Conservation (phyloP, 2,888 invertebrate species). For the Anagyrus pseudococci region DNA sequence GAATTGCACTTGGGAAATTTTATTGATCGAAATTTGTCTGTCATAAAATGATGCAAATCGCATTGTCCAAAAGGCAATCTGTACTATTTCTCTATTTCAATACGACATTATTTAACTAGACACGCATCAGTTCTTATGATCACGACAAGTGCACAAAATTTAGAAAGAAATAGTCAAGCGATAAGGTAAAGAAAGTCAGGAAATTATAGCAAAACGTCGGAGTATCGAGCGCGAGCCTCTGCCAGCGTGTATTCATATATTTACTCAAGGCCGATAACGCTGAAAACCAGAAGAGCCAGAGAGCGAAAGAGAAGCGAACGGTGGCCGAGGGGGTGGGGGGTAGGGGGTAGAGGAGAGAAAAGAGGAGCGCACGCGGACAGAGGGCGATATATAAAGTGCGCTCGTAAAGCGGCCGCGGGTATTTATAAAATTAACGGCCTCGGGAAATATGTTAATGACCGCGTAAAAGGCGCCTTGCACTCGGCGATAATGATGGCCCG, state of each 20-base stretch:
- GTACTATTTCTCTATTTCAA: no score
- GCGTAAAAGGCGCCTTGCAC: constrained; percentile 26
- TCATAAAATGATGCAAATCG: no score
- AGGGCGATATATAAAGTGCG: constrained; percentile 24
- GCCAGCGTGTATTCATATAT: constrained; percentile 11
- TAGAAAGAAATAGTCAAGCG: no score
- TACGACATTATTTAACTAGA: no score
- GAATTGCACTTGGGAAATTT: no score
- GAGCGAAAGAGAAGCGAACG: not conserved
- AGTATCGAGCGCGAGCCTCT: not conserved
- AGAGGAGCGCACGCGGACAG: not conserved
- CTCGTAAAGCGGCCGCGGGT: constrained; percentile 20
- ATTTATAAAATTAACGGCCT: constrained; percentile 35
- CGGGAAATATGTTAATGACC: constrained; percentile 36
- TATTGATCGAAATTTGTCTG: no score
- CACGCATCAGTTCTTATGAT: no score
- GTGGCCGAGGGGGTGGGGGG: no score
- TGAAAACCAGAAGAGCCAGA: constrained; percentile 16
- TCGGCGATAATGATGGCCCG: constrained; percentile 18
- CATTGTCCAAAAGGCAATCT: no score
- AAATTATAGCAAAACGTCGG: no score
- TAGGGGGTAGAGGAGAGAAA: not conserved
- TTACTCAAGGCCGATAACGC: constrained; percentile 24
- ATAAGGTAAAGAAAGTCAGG: no score
- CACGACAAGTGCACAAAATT: no score